A percentile compares a stretch with the other conserved stretches of the same genome.
Conservation (phyloP, 1,140 invertebrate species). For the Ptiloglossa arizonensis region DNA sequence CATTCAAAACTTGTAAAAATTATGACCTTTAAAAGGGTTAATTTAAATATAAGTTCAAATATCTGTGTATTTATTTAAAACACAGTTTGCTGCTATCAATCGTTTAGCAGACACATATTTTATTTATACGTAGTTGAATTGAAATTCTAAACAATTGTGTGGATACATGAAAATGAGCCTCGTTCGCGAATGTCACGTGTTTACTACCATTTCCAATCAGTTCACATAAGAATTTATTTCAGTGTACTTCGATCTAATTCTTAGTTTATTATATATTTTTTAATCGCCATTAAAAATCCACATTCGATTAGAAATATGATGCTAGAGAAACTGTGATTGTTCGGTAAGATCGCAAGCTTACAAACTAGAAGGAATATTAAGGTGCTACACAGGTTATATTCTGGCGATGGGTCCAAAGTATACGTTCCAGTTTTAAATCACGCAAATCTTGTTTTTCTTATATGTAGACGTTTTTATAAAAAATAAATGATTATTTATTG, state of each 20-base stretch:
- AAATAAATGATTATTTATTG: background rate
- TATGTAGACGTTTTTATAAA: background rate
- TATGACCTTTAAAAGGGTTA: too few species aligned
- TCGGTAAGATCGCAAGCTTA: slow-evolving; percentile 17
- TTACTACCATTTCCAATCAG: slow-evolving; percentile 14
- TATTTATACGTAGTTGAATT: background rate
- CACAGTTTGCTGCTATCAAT: too few species aligned
- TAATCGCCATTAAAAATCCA: slow-evolving; percentile 29
- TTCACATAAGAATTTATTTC: slow-evolving; percentile 30
- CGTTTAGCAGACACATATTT: too few species aligned
- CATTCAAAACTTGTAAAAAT: too few species aligned
- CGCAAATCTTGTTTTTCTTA: background rate
- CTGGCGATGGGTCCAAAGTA: background rate
- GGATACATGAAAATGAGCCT: background rate
- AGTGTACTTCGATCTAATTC: slow-evolving; percentile 16
- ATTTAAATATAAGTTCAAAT: too few species aligned
- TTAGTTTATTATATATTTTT: slow-evolving; percentile 16
- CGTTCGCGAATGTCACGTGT: slow-evolving; percentile 32
- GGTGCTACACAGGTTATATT: slow-evolving; percentile 41
- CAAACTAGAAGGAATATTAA: background rate
- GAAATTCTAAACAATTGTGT: background rate
- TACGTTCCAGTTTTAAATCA: slow-evolving; percentile 7
- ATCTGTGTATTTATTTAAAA: too few species aligned
- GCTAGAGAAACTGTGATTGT: background rate
- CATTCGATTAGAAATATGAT: slow-evolving; percentile 21